Percentiles rank a stretch among this genome's conserved stretches.
phyloP scores from a whole-genome alignment of 1,140 invertebrate genomes.

The Euura lappo region DNA sequence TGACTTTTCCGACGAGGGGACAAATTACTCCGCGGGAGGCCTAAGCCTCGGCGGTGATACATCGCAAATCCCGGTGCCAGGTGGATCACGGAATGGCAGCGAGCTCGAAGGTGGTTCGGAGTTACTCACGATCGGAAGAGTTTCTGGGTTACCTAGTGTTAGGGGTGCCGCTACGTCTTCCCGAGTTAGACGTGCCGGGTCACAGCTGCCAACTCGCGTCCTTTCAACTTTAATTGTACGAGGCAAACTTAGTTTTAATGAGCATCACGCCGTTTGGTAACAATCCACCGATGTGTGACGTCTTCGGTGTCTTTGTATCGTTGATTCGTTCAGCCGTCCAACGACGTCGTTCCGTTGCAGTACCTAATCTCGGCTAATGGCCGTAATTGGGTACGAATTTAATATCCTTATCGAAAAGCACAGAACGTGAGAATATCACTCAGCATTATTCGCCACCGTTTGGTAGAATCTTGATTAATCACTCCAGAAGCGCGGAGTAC shows the following conservation, averaged over 20 bases:
- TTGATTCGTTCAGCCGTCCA: too few species aligned
- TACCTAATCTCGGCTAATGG: constrained; percentile 38
- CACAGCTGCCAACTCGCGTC: constrained; percentile 15
- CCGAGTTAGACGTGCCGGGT: neutral
- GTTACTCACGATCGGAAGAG: neutral
- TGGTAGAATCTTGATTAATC: constrained; percentile 21
- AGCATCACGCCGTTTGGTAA: constrained; percentile 3
- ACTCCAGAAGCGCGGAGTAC: too few species aligned
- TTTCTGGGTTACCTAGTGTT: neutral
- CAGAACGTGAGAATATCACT: constrained; percentile 37
- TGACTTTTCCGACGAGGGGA: too few species aligned
- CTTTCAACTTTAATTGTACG: constrained; percentile 7
- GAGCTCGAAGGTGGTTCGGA: neutral
- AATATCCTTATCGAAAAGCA: constrained; percentile 44
- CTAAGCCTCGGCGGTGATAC: too few species aligned
- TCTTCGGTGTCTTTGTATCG: neutral
- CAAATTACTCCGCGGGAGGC: too few species aligned
- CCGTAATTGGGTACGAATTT: constrained; percentile 41
- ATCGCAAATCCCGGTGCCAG: too few species aligned
- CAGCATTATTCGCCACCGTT: constrained; percentile 38
- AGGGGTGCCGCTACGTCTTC: neutral
- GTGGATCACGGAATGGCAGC: too few species aligned
- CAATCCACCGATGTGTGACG: neutral
- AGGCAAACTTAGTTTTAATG: constrained; percentile 15
- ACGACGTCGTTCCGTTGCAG: constrained; percentile 27